Evolutionary conservation across 2,797 vertebrate species (phyloP), one percentile per base, ranked within the genome.

Genomic region (Iguana delicatissima): DNA sequence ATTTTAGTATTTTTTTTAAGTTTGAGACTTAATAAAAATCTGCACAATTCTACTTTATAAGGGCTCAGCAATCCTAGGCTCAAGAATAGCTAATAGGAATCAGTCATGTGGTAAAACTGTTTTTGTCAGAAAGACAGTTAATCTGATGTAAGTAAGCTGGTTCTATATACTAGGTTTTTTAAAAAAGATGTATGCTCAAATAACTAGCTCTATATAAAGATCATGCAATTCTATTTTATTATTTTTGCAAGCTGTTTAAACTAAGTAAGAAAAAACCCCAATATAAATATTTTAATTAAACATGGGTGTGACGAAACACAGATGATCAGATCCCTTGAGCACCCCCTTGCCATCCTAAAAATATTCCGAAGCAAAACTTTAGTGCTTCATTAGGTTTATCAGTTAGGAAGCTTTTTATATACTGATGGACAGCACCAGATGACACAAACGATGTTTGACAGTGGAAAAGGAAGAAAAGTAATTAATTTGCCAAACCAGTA

Each of bases 231-330:
- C 7, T n/a, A 46, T 62, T 42, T 74, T 55, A 50, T 46, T 84
- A 38, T 84, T 62, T 16, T 84, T 84, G 9, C 24, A 50, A 29
- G 72, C 32, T n/a, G 4, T n/a, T n/a, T 76, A 38, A 59, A 57
- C 22, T 20, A 82, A 20, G 13, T n/a, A 59, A 38, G 7, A n/a
- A 14, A 20, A 35, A 55, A 59, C n/a, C 26, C 52, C 7, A 10
- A 32, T n/a, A 82, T 85, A 85, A 73, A 73, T 13, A 55, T 85
- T 72, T 85, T 73, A 76, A 6, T 10, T 73, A 76, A 86, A 86
- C 6, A 57, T 13, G 81, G 38, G n/a, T 26, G 79, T 55, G 50
- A 2, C 20, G 35, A 80, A 50, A 26, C 14, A 80, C n/a, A 22
- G 57, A 29, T 32, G 32, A 38, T 73, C 50, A 55, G 12, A 67